A percentile compares a stretch with the other conserved stretches of the same genome.
Conservation (phyloP, 2,113 vertebrate species). For the Regulus satrapa region DNA sequence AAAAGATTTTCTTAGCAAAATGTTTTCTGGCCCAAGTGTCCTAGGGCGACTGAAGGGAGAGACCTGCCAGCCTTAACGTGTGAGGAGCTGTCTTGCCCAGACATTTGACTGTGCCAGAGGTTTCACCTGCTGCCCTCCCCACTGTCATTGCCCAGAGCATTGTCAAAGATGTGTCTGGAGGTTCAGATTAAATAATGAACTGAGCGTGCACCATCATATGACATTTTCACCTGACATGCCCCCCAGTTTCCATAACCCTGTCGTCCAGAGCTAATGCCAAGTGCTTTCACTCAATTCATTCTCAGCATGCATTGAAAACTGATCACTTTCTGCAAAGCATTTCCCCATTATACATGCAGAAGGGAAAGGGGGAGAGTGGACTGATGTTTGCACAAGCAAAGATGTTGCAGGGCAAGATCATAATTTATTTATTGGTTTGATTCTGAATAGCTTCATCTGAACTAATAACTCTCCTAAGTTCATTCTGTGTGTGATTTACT, state of each 20-base stretch:
- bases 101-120: not conserved
- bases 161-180: not conserved
- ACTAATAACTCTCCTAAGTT: constrained; percentile 1
- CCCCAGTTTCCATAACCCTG: not conserved
- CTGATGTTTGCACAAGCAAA: not conserved
- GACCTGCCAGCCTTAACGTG: not conserved
- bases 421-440: constrained; percentile 20
- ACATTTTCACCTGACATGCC: not conserved
- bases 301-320: not conserved
- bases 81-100: not conserved
- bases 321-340: not conserved
- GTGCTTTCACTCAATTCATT: not conserved
- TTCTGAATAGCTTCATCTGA: constrained; percentile 7
- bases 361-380: not conserved
- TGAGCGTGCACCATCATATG: accelerated
- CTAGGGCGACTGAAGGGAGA: not conserved
- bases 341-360: not conserved
- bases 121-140: not conserved
- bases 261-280: not conserved
- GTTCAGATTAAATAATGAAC: not conserved
- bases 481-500: not conserved
- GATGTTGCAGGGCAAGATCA: not conserved
- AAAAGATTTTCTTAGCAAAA: not conserved
- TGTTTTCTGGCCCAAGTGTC: not conserved
- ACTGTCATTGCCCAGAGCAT: not conserved